phyloP scores from a whole-genome alignment of 2,888 invertebrate genomes.

The Flabesymbios commensalis region DNA sequence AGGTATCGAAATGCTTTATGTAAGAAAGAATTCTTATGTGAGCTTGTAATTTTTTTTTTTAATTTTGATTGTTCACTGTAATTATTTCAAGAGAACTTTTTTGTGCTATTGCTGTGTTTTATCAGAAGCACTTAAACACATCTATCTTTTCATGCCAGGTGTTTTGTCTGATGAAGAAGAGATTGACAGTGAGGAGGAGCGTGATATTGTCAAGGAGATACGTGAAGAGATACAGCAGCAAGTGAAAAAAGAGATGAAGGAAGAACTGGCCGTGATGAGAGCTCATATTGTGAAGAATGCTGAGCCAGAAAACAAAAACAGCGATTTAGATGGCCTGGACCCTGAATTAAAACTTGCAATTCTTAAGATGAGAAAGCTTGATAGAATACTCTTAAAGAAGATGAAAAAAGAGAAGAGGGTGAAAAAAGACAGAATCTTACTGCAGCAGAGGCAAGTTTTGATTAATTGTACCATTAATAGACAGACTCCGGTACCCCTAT shows the following conservation, averaged over 20 bases:
- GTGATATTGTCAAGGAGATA: constrained; percentile 51
- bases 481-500: too few relatives aligned
- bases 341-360: constrained; percentile 53
- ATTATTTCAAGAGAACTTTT: too few relatives aligned
- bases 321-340: constrained; percentile 46
- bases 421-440: constrained; percentile 51
- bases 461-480: too few relatives aligned
- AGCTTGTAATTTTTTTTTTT: too few relatives aligned
- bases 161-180: constrained; percentile 22
- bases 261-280: constrained; percentile 49
- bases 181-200: constrained; percentile 56
- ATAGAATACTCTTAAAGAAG: constrained; percentile 51
- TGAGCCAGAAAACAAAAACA: too few relatives aligned
- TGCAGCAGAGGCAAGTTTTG: constrained; percentile 46
- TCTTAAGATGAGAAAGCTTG: constrained; percentile 57
- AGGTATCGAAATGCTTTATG: too few relatives aligned
- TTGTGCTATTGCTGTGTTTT: too few relatives aligned
- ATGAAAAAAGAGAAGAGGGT: constrained; percentile 53
- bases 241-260: constrained; percentile 52
- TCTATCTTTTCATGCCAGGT: too few relatives aligned
- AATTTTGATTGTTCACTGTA: too few relatives aligned
- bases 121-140: too few relatives aligned
- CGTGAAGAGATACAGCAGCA: constrained; percentile 50
- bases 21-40: too few relatives aligned
- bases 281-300: too few relatives aligned